Evolutionary conservation across 2,113 vertebrate genomes (phyloP).

Genomic region (Esox niger): DNA sequence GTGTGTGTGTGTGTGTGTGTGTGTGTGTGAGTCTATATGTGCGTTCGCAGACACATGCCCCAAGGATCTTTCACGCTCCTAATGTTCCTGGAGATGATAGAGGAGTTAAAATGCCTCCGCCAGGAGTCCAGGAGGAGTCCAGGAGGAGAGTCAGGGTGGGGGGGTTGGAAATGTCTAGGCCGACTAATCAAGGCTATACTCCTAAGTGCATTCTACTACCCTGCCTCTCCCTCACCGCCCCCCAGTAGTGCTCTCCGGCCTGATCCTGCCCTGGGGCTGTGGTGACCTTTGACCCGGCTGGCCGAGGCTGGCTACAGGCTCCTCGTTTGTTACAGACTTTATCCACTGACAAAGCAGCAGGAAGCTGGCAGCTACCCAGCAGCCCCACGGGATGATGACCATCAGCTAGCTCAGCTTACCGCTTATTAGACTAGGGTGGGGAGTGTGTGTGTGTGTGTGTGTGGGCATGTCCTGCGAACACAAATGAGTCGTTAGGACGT

Average conservation of each 20-base stretch:
- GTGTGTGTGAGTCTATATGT: no score
- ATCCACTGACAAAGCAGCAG: constrained; percentile 81
- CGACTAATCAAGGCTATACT: constrained; percentile 55
- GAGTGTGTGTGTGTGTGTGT: constrained; percentile 42
- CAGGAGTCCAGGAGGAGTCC: constrained; percentile 25
- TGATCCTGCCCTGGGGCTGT: constrained; percentile 70
- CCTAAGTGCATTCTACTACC: constrained; percentile 69
- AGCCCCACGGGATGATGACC: constrained; percentile 83
- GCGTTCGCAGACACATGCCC: constrained; percentile 56
- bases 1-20: no score
- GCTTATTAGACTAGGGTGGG: constrained; percentile 73
- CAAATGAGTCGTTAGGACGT: no score
- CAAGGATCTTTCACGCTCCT: constrained; percentile 59
- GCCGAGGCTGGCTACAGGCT: constrained; percentile 79
- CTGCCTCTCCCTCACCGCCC: constrained; percentile 36
- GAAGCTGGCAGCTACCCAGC: constrained; percentile 81
- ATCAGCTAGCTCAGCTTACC: constrained; percentile 88
- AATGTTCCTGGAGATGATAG: constrained; percentile 60
- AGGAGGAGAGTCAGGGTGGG: not conserved
- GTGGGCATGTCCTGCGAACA: constrained; percentile 4
- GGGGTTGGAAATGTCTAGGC: constrained; percentile 27
- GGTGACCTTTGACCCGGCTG: constrained; percentile 76
- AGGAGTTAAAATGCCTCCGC: constrained; percentile 59
- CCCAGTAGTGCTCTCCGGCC: constrained; percentile 68
- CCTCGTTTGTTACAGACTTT: constrained; percentile 87